These are phyloP conservation scores for Coreius guichenoti DNA, from an alignment of 2,797 vertebrate genomes.

Conservation along the genomic window DNA sequence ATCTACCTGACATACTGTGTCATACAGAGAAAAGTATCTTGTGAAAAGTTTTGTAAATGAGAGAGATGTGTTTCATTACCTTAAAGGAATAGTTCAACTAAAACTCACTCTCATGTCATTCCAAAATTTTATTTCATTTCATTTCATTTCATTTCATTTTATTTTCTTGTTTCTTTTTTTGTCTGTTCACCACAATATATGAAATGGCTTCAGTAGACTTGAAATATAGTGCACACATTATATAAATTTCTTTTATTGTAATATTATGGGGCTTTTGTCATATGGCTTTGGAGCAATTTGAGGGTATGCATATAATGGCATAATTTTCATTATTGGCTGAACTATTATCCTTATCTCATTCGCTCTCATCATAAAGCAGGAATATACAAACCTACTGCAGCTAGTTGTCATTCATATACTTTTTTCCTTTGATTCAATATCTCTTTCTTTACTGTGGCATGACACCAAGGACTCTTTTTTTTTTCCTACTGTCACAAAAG, in stretches of 20 bases:
- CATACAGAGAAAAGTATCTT: conserved; percentile 45
- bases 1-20: conserved; percentile 40
- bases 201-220: neutral
- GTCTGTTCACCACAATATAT: neutral
- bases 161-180: neutral
- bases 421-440: neutral
- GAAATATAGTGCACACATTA: neutral
- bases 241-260: neutral
- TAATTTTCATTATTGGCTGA: neutral
- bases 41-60: conserved; percentile 37
- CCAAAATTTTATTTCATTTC: neutral
- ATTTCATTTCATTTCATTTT: neutral
- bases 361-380: neutral
- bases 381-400: neutral
- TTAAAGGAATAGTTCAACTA: neutral
- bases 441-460: neutral
- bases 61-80: conserved; percentile 13
- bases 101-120: neutral
- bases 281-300: neutral
- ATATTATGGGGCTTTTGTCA: neutral
- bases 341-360: neutral
- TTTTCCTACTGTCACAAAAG: neutral
- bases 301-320: neutral
- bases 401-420: neutral
- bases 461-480: neutral